Evolutionary conservation across 2,797 vertebrate species (phyloP).

Genomic region (Argentina silus): DNA sequence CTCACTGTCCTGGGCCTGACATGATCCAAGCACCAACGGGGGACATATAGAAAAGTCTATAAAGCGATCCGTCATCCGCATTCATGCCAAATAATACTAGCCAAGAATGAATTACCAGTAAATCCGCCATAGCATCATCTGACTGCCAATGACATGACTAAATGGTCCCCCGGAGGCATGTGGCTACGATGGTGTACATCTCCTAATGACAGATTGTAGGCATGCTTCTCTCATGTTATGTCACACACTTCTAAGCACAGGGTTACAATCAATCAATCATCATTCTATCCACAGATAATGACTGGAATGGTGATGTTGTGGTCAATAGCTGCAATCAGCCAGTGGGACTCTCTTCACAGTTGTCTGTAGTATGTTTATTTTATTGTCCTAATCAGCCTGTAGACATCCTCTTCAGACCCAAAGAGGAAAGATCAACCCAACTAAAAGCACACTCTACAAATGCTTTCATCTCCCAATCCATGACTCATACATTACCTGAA

Average conservation of each 20-base stretch:
- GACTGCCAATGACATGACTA: slow-evolving; percentile 38
- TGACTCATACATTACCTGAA: slow-evolving; percentile 41
- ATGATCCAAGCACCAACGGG: background rate
- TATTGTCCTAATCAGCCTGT: background rate
- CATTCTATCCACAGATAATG: background rate
- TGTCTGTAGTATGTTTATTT: background rate
- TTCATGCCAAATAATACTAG: slow-evolving; percentile 42
- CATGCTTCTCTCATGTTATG: slow-evolving; percentile 29
- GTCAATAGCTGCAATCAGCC: background rate
- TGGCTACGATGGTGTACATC: slow-evolving; percentile 31
- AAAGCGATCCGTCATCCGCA: slow-evolving; percentile 40
- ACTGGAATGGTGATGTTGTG: background rate
- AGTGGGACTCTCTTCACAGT: background rate
- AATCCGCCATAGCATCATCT: slow-evolving; percentile 40
- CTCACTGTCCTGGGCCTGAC: background rate
- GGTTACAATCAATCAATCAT: background rate
- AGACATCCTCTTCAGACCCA: background rate
- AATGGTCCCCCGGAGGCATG: slow-evolving; percentile 42
- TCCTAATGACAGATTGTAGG: slow-evolving; percentile 37
- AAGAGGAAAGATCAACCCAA: background rate
- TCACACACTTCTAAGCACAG: background rate
- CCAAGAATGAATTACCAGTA: slow-evolving; percentile 41
- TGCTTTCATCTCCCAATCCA: background rate
- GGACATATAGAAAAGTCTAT: slow-evolving; percentile 14
- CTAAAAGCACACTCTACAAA: background rate